A percentile compares a stretch with the other conserved stretches of the same genome.
Evolutionary conservation across 53 echinoderm and acorn worm species (phyloP).

Genomic region (Luidia sarsii): DNA sequence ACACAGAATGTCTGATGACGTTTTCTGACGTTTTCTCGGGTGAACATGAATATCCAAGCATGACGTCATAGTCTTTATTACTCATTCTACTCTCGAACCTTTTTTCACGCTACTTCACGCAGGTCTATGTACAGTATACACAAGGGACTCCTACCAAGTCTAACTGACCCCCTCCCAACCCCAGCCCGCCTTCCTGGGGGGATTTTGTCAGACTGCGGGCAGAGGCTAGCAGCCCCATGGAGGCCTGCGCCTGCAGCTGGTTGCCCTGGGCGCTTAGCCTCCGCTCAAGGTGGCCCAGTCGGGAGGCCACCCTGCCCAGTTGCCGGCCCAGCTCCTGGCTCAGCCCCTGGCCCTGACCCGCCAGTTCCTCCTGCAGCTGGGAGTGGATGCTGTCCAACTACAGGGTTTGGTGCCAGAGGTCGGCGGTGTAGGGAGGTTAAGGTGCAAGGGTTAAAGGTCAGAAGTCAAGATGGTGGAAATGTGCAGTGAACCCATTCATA

Average conservation of each 20-base stretch:
- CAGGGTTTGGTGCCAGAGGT: constrained; percentile 12
- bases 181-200: background rate
- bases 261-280: constrained; percentile 45
- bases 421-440: constrained; percentile 23
- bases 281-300: constrained; percentile 39
- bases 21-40: too few species aligned
- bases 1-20: too few species aligned
- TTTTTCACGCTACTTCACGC: too few species aligned
- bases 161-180: constrained; percentile 25
- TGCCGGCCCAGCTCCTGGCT: constrained; percentile 53
- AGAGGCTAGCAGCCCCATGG: constrained; percentile 45
- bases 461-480: too few species aligned
- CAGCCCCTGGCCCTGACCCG: constrained; percentile 43
- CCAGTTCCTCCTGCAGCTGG: constrained; percentile 34
- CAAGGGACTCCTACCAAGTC: constrained; percentile 33
- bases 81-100: too few species aligned
- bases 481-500: too few species aligned
- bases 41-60: too few species aligned
- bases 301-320: constrained; percentile 38
- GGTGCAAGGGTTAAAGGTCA: too few species aligned
- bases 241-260: constrained; percentile 38
- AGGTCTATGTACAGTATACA: background rate
- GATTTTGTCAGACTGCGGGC: constrained; percentile 1
- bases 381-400: constrained; percentile 48
- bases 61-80: too few species aligned